Evolutionary conservation across 2,888 invertebrate species (phyloP).

Genomic region (Cynaeus angustus): DNA sequence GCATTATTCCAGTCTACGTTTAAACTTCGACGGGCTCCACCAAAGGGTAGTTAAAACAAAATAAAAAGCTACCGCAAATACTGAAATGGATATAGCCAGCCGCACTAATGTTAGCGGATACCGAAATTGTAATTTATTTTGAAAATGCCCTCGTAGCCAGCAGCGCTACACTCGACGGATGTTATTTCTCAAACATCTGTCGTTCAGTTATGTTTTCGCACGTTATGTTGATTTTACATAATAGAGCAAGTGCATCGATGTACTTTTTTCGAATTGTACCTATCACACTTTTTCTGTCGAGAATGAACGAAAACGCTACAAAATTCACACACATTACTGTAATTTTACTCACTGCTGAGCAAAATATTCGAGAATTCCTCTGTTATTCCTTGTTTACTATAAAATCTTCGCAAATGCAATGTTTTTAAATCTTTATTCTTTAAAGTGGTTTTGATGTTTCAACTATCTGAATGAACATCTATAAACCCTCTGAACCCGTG

Average conservation of each 20-base stretch:
- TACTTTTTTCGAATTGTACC: conserved; percentile 3
- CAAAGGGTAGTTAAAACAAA: conserved; percentile 45
- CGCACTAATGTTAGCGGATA: conserved; percentile 50
- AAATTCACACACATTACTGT: neutral
- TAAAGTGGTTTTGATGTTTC: too few relatives aligned
- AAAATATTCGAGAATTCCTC: too few relatives aligned
- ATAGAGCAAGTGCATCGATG: conserved; percentile 52
- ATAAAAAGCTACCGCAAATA: conserved; percentile 49
- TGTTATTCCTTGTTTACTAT: too few relatives aligned
- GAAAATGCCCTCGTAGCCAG: conserved; percentile 61
- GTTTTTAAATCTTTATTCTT: too few relatives aligned
- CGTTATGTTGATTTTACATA: conserved; percentile 66
- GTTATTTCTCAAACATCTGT: conserved; percentile 64
- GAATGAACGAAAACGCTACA: neutral
- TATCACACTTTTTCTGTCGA: neutral
- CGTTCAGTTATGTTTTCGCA: conserved; percentile 66
- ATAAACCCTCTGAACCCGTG: too few relatives aligned
- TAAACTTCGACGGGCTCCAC: conserved; percentile 44
- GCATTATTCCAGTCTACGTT: conserved; percentile 50
- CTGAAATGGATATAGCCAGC: conserved; percentile 49
- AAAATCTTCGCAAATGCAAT: too few relatives aligned
- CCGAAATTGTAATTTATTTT: conserved; percentile 60
- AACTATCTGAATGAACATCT: neutral
- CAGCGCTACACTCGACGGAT: conserved; percentile 57
- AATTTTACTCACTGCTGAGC: too few relatives aligned